Base-by-base conservation (phyloP, 2,888 invertebrate species). In the Hipparchia semele region DNA sequence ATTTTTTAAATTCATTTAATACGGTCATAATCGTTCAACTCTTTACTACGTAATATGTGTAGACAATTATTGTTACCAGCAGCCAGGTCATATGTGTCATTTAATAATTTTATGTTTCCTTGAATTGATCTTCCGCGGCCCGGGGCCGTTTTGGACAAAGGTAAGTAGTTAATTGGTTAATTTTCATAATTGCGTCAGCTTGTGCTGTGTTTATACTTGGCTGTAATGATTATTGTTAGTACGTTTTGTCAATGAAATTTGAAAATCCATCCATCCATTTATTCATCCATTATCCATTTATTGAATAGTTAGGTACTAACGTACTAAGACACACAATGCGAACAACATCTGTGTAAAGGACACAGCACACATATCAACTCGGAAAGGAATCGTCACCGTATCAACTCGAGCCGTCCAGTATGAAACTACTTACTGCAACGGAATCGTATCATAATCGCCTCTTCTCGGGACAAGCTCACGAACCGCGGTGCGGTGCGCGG, bases 61-160 rank as follows among this genome's bases (percentile, higher is more conserved):
- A 82, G 83, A 84, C 86, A 84, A 82, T 79, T 81, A 84, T 86
- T 84, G 88, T 89, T 86, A 39, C 39, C 39, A 39, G 87, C 85
- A 23, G 23, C 23, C 23, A 84, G 83, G 80, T 80, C 81, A 84
- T 23, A 23, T 86, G 83, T 84, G 81, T 83, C 76, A 80, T 79
- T 78, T 82, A 83, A 83, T 84, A 82, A 80, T 81, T 83, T 85
- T 81, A 80, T 77, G 79, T 83, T 81, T 83, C 83, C 78, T 82
- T 80, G 79, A 82, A 83, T 83, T 75, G 72, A 76, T 76, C 78
- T 86, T 85, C 86, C 86, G 83, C 82, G 79, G 84, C 87, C 79
- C 79, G 76, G 78, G 86, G 78, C 73, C 71, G 54, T 76, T 73
- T 72, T 65, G 73, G 60, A 70, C 72, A 74, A 76, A 71, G 62